Evolutionary conservation across 1,140 invertebrate genomes (phyloP).

Genomic region (Zelostemma sp.): DNA sequence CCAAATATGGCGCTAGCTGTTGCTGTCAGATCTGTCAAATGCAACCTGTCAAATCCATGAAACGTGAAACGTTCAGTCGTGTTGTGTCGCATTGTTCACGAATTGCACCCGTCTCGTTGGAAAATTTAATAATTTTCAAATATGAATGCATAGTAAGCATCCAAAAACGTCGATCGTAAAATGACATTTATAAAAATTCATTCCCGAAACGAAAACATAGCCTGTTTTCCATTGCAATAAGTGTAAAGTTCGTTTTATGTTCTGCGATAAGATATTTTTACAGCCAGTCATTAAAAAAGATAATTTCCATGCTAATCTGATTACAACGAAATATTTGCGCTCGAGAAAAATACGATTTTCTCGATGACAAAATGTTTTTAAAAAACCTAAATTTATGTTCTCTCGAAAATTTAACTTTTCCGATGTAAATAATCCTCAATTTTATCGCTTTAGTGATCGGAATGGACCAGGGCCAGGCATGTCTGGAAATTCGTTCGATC

Average conservation of each 20-base stretch:
- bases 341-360: background rate
- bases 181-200: background rate
- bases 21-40: too few relatives aligned
- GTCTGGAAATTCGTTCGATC: conserved; percentile 43
- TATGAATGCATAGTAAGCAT: conserved; percentile 39
- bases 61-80: conserved; percentile 15
- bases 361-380: background rate
- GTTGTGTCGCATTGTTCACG: conserved; percentile 20
- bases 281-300: background rate
- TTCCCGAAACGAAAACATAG: background rate
- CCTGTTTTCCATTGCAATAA: conserved; percentile 1
- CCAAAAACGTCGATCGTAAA: background rate
- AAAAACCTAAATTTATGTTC: background rate
- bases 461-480: conserved; percentile 33
- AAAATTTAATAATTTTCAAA: conserved; percentile 8
- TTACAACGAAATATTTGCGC: too few relatives aligned
- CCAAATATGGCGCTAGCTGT: background rate
- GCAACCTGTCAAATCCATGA: conserved; percentile 36
- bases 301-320: conserved; percentile 25
- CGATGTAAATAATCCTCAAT: background rate
- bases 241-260: conserved; percentile 11
- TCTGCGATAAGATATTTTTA: conserved; percentile 19
- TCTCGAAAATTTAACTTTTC: background rate
- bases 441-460: conserved; percentile 28
- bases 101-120: background rate